Evolutionary conservation across 1,140 invertebrate genomes (phyloP).

Genomic region (Panonychus citri): DNA sequence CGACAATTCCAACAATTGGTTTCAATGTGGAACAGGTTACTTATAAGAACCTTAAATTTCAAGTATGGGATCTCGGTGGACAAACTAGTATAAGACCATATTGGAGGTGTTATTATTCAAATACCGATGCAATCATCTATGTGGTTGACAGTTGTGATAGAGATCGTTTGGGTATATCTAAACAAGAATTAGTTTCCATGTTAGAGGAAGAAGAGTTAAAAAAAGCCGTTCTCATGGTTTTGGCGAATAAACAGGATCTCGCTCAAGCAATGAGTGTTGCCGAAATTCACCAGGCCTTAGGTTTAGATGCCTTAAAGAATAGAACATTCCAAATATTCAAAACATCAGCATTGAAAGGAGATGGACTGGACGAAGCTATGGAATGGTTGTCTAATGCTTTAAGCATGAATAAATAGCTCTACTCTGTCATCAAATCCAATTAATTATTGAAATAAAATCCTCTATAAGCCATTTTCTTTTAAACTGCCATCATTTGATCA

Average conservation of each 20-base stretch:
- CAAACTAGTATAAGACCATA: conserved; percentile 93
- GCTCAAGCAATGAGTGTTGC: conserved; percentile 82
- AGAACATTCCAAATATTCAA: conserved; percentile 99
- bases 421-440: no score
- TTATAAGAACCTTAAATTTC: conserved; percentile 82
- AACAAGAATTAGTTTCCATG: conserved; percentile 53
- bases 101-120: conserved; percentile 71
- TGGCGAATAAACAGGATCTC: conserved; percentile 99
- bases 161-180: conserved; percentile 94
- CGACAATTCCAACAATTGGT: conserved; percentile 62
- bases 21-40: conserved; percentile 98
- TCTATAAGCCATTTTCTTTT: no score
- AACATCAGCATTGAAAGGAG: conserved; percentile 93
- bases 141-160: conserved; percentile 79
- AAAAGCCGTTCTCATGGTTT: conserved; percentile 74
- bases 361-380: conserved; percentile 95
- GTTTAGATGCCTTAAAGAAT: conserved; percentile 78
- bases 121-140: conserved; percentile 13
- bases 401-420: no score
- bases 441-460: no score
- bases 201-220: conserved; percentile 71
- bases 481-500: no score
- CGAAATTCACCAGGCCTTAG: conserved; percentile 87
- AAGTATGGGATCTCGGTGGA: conserved; percentile 98
- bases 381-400: conserved; percentile 41